Evolutionary conservation across 2,888 invertebrate species (phyloP).

Genomic region (Eilema caniola): DNA sequence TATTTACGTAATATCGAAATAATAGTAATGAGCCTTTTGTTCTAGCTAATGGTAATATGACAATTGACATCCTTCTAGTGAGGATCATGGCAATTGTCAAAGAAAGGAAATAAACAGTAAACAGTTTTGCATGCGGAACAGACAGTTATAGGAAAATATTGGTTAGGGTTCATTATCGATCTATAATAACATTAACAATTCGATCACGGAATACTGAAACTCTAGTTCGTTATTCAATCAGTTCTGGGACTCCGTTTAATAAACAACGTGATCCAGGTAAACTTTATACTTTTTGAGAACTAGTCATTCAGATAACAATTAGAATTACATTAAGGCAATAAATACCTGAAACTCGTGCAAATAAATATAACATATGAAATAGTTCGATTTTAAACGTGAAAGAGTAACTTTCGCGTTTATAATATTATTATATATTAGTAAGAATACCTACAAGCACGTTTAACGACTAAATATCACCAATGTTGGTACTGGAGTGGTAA

Average conservation of each 20-base stretch:
- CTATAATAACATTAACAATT: not conserved
- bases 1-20: not conserved
- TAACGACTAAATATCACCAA: too few relatives aligned
- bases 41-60: not conserved
- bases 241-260: not conserved
- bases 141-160: not conserved
- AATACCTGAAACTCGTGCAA: not conserved
- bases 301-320: not conserved
- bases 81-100: not conserved
- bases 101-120: constrained; percentile 6
- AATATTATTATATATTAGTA: too few relatives aligned
- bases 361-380: not conserved
- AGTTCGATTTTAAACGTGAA: not conserved
- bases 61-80: constrained; percentile 3
- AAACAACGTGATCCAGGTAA: not conserved
- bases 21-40: constrained; percentile 11
- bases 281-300: not conserved
- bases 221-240: not conserved
- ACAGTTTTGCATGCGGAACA: not conserved
- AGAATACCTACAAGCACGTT: too few relatives aligned
- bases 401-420: too few relatives aligned
- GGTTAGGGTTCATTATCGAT: not conserved
- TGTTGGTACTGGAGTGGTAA: too few relatives aligned
- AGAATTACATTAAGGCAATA: not conserved
- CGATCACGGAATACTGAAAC: not conserved